A percentile compares a stretch with the other conserved stretches of the same genome.
phyloP scores from a whole-genome alignment of 2,797 vertebrate genomes.

The Euphonia xanthogaster region DNA sequence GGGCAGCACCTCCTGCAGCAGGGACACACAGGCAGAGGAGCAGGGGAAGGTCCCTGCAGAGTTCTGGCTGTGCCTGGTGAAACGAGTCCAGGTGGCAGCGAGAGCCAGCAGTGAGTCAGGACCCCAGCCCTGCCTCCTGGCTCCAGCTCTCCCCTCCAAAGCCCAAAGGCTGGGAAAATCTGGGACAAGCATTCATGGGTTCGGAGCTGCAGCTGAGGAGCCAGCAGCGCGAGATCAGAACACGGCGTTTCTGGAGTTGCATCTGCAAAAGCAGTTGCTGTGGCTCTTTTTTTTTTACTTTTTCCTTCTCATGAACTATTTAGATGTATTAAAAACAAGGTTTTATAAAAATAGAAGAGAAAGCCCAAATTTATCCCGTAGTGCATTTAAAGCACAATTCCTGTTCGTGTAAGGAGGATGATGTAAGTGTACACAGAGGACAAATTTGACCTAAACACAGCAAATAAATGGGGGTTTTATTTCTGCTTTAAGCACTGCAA shows the following conservation, averaged over 20 bases:
- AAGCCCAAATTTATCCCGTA: not conserved
- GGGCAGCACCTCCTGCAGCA: not conserved
- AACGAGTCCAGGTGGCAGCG: not conserved
- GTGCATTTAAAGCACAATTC: not conserved
- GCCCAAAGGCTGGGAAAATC: slow-evolving; percentile 3
- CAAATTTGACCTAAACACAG: not conserved
- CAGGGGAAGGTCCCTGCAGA: accelerated
- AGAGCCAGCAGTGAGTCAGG: not conserved
- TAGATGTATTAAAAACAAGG: not conserved
- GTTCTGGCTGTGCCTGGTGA: not conserved
- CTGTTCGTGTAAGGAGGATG: not conserved
- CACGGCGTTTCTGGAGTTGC: not conserved
- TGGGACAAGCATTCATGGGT: not conserved
- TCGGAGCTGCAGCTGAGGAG: not conserved
- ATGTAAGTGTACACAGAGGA: not conserved
- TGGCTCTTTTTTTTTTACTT: not conserved
- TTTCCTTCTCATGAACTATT: not conserved
- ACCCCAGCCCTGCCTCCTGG: not conserved
- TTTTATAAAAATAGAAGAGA: slow-evolving; percentile 35
- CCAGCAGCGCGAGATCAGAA: not conserved
- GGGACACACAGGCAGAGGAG: accelerated
- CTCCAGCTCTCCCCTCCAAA: not conserved
- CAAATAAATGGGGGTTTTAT: slow-evolving; percentile 7
- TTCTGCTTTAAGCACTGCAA: not conserved
- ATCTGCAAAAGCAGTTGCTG: slow-evolving; percentile 45